Conservation (phyloP, 2,888 invertebrate species). For the Chrysolina oricalcia region DNA sequence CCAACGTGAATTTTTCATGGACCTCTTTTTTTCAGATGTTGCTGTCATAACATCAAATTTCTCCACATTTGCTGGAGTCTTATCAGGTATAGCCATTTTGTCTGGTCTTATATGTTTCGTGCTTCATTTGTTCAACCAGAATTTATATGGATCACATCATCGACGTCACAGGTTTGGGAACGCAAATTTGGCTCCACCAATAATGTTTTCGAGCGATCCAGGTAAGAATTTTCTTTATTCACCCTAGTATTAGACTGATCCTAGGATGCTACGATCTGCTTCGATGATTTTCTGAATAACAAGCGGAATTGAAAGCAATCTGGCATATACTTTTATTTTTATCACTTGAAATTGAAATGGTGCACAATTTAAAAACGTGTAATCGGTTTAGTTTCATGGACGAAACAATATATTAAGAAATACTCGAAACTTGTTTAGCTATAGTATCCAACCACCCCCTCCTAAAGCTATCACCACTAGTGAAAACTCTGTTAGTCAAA, state of each 20-base stretch:
- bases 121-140: slow-evolving; percentile 86
- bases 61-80: slow-evolving; percentile 89
- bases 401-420: too few species aligned
- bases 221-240: slow-evolving; percentile 73
- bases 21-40: slow-evolving; percentile 76
- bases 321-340: too few species aligned
- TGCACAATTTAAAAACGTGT: too few species aligned
- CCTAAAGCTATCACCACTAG: too few species aligned
- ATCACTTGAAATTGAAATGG: too few species aligned
- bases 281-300: neutral
- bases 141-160: slow-evolving; percentile 71
- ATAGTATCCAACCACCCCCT: too few species aligned
- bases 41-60: slow-evolving; percentile 85
- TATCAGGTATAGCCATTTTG: slow-evolving; percentile 89
- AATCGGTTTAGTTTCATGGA: too few species aligned
- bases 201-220: slow-evolving; percentile 89
- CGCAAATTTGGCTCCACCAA: slow-evolving; percentile 88
- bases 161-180: slow-evolving; percentile 85
- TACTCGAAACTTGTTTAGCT: too few species aligned
- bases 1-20: too few species aligned
- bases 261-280: neutral
- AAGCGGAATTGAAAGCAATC: neutral
- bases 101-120: slow-evolving; percentile 92
- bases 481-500: too few species aligned
- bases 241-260: neutral